These are phyloP conservation scores for Tortrix viridana DNA, from an alignment of 2,888 invertebrate species.

Conservation along the genomic window DNA sequence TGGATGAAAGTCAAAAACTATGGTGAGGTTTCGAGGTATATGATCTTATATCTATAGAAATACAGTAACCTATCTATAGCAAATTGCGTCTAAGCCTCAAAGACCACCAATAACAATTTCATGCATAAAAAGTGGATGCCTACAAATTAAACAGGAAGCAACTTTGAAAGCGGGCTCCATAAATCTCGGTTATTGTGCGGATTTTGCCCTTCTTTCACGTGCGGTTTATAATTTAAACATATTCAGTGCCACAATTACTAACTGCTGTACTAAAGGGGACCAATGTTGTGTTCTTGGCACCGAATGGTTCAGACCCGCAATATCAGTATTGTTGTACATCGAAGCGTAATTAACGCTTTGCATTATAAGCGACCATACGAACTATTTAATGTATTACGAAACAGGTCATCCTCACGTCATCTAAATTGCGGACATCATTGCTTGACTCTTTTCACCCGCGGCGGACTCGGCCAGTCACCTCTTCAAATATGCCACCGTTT, in stretches of 20 bases:
- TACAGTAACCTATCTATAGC: constrained; percentile 19
- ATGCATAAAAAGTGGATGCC: constrained; percentile 34
- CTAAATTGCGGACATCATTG: not conserved
- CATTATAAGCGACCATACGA: no score
- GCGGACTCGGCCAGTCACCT: not conserved
- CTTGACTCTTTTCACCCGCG: not conserved
- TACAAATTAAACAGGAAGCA: constrained; percentile 35
- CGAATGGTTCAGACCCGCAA: no score
- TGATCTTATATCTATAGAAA: no score
- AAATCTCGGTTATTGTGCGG: constrained; percentile 30
- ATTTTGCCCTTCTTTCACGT: constrained; percentile 21
- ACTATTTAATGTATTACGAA: no score
- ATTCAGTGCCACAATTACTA: not conserved
- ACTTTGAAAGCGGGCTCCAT: constrained; percentile 24
- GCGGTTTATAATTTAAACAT: constrained; percentile 28
- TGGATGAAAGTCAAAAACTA: no score
- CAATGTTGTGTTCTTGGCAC: no score
- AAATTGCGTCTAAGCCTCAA: constrained; percentile 22
- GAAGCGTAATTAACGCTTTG: no score
- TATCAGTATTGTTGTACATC: no score
- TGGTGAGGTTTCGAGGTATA: no score
- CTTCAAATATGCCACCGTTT: not conserved
- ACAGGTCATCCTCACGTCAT: no score
- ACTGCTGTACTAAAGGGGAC: no score
- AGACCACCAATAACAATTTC: constrained; percentile 36